These are phyloP conservation scores for Pan troglodytes DNA, from an alignment of 2,113 vertebrate species.

Conservation along the genomic window NHGRI_mPanTro3-v2.1_pri NC_072411.2:26432501-26433000, in stretches of 20 bases:
- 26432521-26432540: neutral
- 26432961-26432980: too few species aligned
- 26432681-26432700: neutral
- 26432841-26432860: neutral
- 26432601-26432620: neutral
- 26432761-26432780: neutral
- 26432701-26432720: neutral
- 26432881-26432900: too few species aligned
- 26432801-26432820: neutral
- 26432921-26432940: neutral
- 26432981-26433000: neutral
- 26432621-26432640: neutral
- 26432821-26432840: too few species aligned
- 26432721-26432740: neutral
- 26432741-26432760: neutral
- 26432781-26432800: neutral
- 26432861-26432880: neutral
- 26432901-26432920: accelerated
- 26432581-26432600: neutral
- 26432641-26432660: neutral
- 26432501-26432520: neutral
- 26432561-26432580: neutral
- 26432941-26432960: neutral
- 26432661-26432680: neutral
- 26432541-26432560: neutral